Percentiles rank a stretch among this genome's conserved stretches.
These are phyloP conservation scores for Mus caroli DNA, from an alignment of 2,797 vertebrate species.

Conservation along the genomic window DNA sequence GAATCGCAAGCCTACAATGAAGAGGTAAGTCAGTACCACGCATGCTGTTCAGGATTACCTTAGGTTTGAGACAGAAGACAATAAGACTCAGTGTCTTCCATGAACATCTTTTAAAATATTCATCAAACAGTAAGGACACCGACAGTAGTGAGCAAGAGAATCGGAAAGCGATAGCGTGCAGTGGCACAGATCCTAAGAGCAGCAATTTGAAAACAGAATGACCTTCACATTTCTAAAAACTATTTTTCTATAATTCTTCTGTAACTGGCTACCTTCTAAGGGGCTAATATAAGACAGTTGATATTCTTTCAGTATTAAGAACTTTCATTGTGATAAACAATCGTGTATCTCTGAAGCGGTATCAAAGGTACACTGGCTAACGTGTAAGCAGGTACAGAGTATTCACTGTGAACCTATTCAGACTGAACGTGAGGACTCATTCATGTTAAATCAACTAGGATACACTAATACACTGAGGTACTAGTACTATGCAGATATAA, in stretches of 20 bases:
- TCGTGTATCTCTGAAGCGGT: neutral
- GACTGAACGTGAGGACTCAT: neutral
- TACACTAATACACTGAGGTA: neutral
- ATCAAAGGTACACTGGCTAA: constrained; percentile 4
- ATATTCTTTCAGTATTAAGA: constrained; percentile 34
- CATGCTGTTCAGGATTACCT: neutral
- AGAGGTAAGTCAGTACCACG: neutral
- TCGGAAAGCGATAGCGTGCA: neutral
- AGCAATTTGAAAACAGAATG: neutral
- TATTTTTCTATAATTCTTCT: constrained; percentile 48
- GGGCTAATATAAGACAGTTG: neutral
- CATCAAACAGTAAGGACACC: neutral
- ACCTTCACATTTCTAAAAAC: constrained; percentile 48
- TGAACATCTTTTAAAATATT: constrained; percentile 7
- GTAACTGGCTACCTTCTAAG: constrained; percentile 36
- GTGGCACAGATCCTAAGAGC: neutral
- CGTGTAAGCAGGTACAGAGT: neutral
- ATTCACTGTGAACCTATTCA: neutral
- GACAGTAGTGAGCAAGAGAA: neutral
- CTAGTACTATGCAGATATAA: neutral
- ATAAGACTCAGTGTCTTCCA: neutral
- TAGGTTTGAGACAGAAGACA: neutral
- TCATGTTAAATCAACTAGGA: neutral
- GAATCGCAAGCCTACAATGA: neutral
- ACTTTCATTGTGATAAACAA: constrained; percentile 34